A percentile compares a stretch with the other conserved stretches of the same genome.
phyloP scores from a whole-genome alignment of 2,888 invertebrate species.

The Sinopyrophorus schimmeli region DNA sequence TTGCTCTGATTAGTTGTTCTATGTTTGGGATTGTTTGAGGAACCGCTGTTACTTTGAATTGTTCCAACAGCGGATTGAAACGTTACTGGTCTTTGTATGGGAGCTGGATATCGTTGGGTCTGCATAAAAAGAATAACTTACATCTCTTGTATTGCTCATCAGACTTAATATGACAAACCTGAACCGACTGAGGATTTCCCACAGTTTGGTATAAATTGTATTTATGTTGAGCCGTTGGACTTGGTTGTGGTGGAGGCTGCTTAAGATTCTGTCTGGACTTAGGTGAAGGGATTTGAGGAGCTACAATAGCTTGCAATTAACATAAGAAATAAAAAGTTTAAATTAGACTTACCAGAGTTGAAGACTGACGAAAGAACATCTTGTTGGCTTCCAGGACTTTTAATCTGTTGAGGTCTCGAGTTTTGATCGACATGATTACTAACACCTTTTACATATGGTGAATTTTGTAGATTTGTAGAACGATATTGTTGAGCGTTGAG shows the following conservation, averaged over 20 bases:
- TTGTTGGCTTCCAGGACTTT: constrained; percentile 58
- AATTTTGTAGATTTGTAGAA: constrained; percentile 61
- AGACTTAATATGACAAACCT: constrained; percentile 40
- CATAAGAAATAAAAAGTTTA: no score
- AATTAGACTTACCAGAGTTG: constrained; percentile 56
- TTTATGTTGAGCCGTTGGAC: constrained; percentile 60
- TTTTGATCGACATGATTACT: constrained; percentile 48
- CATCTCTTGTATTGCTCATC: constrained; percentile 1
- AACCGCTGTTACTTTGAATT: constrained; percentile 49
- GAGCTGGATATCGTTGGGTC: constrained; percentile 56
- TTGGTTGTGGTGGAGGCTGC: constrained; percentile 61
- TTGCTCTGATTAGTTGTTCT: constrained; percentile 50
- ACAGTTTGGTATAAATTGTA: constrained; percentile 60
- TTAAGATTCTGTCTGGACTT: constrained; percentile 60
- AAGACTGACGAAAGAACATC: constrained; percentile 62
- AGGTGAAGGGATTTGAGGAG: constrained; percentile 62
- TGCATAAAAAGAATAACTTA: constrained; percentile 30
- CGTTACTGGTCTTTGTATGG: constrained; percentile 60
- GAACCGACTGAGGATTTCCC: constrained; percentile 55
- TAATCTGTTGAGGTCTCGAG: constrained; percentile 59
- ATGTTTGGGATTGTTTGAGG: constrained; percentile 52
- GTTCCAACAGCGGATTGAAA: constrained; percentile 57
- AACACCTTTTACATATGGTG: constrained; percentile 52
- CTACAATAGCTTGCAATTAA: constrained; percentile 47
- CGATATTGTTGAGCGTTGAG: constrained; percentile 65